phyloP scores from a whole-genome alignment of 2,113 vertebrate species.

The Hipposideros armiger region DNA sequence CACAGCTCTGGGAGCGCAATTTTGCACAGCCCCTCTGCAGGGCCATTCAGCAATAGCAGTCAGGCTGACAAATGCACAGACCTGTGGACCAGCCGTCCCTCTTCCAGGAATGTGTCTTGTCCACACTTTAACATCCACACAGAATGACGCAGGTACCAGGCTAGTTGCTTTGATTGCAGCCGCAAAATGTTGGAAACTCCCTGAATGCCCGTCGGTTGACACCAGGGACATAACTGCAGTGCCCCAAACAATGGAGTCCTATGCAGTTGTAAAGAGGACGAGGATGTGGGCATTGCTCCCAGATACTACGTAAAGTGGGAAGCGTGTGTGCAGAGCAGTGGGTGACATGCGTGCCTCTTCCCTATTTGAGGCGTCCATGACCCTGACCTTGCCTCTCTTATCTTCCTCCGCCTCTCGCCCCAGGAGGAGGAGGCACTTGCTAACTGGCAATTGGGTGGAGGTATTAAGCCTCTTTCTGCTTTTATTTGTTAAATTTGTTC shows the following conservation, averaged over 20 bases:
- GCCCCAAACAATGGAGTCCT: background rate
- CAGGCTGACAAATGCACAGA: background rate
- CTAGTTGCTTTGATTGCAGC: rapidly evolving
- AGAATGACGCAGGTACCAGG: background rate
- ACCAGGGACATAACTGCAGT: background rate
- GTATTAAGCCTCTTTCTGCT: background rate
- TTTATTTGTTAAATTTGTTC: background rate
- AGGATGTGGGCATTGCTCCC: background rate
- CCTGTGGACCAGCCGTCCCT: background rate
- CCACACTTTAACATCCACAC: background rate
- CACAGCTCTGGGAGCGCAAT: rapidly evolving
- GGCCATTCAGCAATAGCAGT: background rate
- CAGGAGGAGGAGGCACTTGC: background rate
- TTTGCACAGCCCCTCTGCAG: too few relatives aligned
- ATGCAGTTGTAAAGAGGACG: too few relatives aligned
- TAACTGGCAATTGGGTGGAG: background rate
- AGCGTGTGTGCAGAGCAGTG: background rate
- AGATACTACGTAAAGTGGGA: rapidly evolving
- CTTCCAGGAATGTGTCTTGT: background rate
- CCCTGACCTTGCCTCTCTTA: background rate
- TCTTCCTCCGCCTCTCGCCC: too few relatives aligned
- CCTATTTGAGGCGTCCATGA: rapidly evolving
- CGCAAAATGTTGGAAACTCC: conserved; percentile 37
- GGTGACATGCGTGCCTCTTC: rapidly evolving
- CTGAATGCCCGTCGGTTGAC: background rate